These are phyloP conservation scores for Drosophila funebris DNA, from an alignment of 1,140 invertebrate genomes.

Conservation along the genomic window DNA sequence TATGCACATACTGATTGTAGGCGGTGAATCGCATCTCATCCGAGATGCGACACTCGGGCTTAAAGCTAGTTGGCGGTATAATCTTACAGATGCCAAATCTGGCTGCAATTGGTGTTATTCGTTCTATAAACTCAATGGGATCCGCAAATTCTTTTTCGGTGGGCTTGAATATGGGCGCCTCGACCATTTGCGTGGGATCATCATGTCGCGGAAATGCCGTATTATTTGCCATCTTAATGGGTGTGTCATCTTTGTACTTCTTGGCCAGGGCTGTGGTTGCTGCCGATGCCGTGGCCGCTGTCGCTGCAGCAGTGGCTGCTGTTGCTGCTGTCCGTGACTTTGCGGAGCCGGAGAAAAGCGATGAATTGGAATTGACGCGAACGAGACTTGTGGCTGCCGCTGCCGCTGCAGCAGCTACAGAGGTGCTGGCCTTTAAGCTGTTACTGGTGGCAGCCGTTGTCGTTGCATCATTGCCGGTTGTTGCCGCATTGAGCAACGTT, in stretches of 20 bases:
- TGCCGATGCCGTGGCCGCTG: slow-evolving; percentile 35
- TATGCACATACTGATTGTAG: slow-evolving; percentile 96
- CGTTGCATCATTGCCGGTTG: slow-evolving; percentile 26
- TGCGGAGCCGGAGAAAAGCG: slow-evolving; percentile 72
- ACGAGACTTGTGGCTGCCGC: slow-evolving; percentile 45
- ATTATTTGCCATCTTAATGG: slow-evolving; percentile 84
- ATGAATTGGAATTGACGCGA: slow-evolving; percentile 77
- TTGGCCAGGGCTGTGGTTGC: slow-evolving; percentile 54
- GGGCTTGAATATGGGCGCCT: slow-evolving; percentile 93
- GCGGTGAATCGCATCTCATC: slow-evolving; percentile 95
- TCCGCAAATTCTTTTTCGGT: slow-evolving; percentile 94
- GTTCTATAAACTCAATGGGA: slow-evolving; percentile 94
- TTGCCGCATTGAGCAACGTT: slow-evolving; percentile 71
- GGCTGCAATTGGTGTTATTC: slow-evolving; percentile 91
- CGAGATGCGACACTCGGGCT: slow-evolving; percentile 93
- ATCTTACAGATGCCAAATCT: slow-evolving; percentile 95
- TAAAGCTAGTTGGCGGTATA: slow-evolving; percentile 93
- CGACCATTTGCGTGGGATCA: slow-evolving; percentile 87
- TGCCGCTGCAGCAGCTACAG: slow-evolving; percentile 43
- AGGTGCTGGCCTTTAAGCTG: slow-evolving; percentile 83
- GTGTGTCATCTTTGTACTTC: slow-evolving; percentile 79
- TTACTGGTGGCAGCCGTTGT: slow-evolving; percentile 24
- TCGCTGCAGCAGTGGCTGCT: slow-evolving; percentile 34
- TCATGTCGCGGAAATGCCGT: slow-evolving; percentile 85
- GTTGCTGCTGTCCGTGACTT: slow-evolving; percentile 68